Conservation (phyloP, 2,797 vertebrate species). For the Gymnodraco acuticeps region DNA sequence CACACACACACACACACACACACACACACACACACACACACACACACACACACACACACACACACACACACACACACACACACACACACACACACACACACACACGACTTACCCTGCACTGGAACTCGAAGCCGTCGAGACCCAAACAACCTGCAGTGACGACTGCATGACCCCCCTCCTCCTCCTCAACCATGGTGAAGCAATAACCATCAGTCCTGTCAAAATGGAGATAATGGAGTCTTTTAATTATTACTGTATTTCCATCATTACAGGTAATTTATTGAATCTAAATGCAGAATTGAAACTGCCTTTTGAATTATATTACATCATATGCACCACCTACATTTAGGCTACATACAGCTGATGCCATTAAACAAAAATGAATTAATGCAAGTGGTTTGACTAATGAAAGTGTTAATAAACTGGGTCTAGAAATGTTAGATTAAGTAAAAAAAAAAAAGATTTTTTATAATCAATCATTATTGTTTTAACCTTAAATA, state of each 20-base stretch:
- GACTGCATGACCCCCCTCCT: conserved; percentile 88
- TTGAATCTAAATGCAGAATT: background rate
- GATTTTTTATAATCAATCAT: too few species aligned
- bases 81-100: too few species aligned
- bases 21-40: too few species aligned
- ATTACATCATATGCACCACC: background rate
- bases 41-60: too few species aligned
- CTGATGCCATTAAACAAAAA: background rate
- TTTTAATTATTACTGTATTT: background rate
- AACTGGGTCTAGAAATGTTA: too few species aligned
- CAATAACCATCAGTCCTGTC: conserved; percentile 95
- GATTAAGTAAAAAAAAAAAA: too few species aligned
- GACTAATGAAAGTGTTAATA: background rate
- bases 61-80: too few species aligned
- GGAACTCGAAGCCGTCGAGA: conserved; percentile 93
- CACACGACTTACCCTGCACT: conserved; percentile 90
- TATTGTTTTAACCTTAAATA: background rate
- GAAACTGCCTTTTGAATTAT: background rate
- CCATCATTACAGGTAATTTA: background rate
- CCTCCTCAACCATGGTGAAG: conserved; percentile 97
- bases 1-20: too few species aligned
- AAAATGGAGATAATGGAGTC: conserved; percentile 19
- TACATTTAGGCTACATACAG: conserved; percentile 1
- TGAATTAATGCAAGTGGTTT: background rate
- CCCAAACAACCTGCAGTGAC: conserved; percentile 93